These are phyloP conservation scores for Onychorhynchus coronatus DNA, from an alignment of 2,113 vertebrate species.

Conservation along the genomic window DNA sequence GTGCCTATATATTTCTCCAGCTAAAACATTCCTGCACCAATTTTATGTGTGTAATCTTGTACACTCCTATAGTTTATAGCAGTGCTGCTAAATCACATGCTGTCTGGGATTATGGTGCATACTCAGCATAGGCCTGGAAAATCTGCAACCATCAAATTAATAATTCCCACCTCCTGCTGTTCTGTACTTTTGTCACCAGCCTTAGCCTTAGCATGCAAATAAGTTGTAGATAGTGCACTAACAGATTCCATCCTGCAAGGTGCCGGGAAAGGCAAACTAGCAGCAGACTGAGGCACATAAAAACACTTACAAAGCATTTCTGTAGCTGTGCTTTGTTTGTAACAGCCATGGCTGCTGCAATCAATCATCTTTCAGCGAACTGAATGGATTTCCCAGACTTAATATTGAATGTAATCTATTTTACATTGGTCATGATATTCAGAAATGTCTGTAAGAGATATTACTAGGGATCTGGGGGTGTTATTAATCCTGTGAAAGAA, in stretches of 20 bases:
- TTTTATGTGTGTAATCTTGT: neutral
- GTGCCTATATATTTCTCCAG: neutral
- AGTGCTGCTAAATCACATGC: neutral
- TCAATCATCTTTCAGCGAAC: neutral
- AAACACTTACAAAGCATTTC: neutral
- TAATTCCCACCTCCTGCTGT: neutral
- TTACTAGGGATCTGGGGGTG: neutral
- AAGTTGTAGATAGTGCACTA: neutral
- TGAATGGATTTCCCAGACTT: constrained; percentile 29
- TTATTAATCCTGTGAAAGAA: neutral
- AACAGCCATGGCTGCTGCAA: neutral
- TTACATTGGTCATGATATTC: neutral
- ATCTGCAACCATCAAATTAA: neutral
- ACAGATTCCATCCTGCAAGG: neutral
- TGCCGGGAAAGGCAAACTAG: neutral
- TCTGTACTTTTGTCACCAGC: neutral
- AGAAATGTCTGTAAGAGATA: neutral
- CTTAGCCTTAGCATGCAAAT: neutral
- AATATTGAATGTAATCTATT: neutral
- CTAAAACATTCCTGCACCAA: neutral
- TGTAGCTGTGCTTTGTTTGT: neutral
- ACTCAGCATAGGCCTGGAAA: neutral
- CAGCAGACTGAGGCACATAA: neutral
- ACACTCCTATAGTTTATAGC: neutral
- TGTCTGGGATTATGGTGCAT: neutral